phyloP scores from a whole-genome alignment of 1,140 invertebrate species.

The Harpegnathos saltator region DNA sequence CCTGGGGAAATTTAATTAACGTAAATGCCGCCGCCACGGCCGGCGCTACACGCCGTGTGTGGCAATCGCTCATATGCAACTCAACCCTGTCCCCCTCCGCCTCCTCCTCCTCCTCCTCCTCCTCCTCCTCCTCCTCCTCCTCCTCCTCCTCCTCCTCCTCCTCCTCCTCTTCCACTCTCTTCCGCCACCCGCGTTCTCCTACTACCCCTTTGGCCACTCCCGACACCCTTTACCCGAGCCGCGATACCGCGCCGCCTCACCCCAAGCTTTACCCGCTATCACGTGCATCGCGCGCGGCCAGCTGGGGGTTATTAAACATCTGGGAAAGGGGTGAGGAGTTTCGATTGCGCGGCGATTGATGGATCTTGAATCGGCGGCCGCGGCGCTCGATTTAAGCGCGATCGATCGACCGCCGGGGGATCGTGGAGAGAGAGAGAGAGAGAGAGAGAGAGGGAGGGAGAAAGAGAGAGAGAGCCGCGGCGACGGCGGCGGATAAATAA shows the following conservation, averaged over 20 bases:
- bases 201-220: not conserved
- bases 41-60: slow-evolving; percentile 81
- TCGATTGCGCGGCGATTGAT: slow-evolving; percentile 70
- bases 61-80: slow-evolving; percentile 85
- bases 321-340: slow-evolving; percentile 63
- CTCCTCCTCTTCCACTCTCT: slow-evolving; percentile 6
- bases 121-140: slow-evolving; percentile 27
- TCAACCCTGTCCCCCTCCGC: slow-evolving; percentile 67
- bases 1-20: slow-evolving; percentile 86
- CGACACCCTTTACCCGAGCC: slow-evolving; percentile 19
- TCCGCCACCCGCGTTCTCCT: slow-evolving; percentile 11
- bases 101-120: slow-evolving; percentile 22
- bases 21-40: slow-evolving; percentile 84
- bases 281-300: slow-evolving; percentile 67
- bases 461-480: no score
- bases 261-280: slow-evolving; percentile 66
- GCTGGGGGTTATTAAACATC: slow-evolving; percentile 74
- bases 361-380: slow-evolving; percentile 61
- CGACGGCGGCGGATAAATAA: slow-evolving; percentile 49
- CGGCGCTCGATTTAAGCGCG: slow-evolving; percentile 38
- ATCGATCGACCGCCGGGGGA: slow-evolving; percentile 46
- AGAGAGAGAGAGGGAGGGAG: no score
- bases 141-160: slow-evolving; percentile 19
- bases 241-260: slow-evolving; percentile 51
- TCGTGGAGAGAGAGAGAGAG: no score